These are phyloP conservation scores for Jacana jacana DNA, from an alignment of 2,113 vertebrate species.

Conservation along the genomic window DNA sequence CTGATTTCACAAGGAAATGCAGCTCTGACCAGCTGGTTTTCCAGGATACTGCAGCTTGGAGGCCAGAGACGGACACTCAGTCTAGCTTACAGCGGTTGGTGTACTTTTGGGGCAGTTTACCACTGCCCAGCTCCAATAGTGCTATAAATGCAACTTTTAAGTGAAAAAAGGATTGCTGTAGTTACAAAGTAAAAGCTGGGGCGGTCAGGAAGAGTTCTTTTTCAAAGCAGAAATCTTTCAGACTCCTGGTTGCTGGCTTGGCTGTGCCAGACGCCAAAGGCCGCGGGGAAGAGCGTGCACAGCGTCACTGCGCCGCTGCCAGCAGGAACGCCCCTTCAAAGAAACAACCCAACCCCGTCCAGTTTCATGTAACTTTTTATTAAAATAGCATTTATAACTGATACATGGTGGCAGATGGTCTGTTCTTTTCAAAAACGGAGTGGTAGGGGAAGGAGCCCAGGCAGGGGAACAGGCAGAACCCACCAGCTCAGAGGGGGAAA, in stretches of 20 bases:
- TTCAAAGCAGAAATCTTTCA: neutral
- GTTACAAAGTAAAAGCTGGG: neutral
- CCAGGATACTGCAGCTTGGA: neutral
- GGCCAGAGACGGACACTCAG: accelerated
- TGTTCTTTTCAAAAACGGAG: neutral
- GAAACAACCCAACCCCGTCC: neutral
- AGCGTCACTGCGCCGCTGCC: neutral
- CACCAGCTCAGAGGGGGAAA: neutral
- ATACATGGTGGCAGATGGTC: conserved; percentile 58
- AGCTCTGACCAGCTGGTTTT: neutral
- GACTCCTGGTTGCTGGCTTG: neutral
- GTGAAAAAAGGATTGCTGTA: neutral
- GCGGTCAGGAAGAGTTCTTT: neutral
- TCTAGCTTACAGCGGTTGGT: neutral
- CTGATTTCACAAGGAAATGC: neutral
- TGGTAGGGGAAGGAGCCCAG: neutral
- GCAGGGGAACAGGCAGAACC: neutral
- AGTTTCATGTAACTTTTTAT: conserved; percentile 70
- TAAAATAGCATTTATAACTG: conserved; percentile 73
- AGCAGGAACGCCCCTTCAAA: neutral
- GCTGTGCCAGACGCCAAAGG: no score
- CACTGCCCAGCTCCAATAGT: neutral
- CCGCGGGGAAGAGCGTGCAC: neutral
- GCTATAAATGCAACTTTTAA: neutral
- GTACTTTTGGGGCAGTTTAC: neutral